Conservation (phyloP, 2,888 invertebrate genomes). For the Acanthopleura granulata region DNA sequence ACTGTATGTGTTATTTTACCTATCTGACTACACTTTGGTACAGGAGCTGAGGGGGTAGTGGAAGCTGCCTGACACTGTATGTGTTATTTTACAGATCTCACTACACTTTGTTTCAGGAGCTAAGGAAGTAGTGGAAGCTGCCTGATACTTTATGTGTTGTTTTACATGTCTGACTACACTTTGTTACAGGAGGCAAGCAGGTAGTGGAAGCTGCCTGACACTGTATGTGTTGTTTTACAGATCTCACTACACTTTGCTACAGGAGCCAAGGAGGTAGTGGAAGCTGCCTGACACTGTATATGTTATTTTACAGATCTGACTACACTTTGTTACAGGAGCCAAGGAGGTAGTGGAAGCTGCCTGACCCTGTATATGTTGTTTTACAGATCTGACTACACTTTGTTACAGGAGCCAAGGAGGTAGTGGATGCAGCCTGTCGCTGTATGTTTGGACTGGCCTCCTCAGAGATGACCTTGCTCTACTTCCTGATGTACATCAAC, state of each 20-base stretch:
- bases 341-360: conserved; percentile 50
- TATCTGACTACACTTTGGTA: too few relatives aligned
- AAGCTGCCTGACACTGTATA: too few relatives aligned
- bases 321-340: conserved; percentile 31
- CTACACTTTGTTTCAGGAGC: conserved; percentile 31
- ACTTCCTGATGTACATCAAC: conserved; percentile 53
- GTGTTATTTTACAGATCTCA: neutral
- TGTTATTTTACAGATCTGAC: neutral
- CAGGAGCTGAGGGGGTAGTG: too few relatives aligned
- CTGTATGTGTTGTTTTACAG: conserved; percentile 57
- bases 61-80: too few relatives aligned
- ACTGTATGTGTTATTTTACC: too few relatives aligned
- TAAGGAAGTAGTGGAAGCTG: conserved; percentile 45
- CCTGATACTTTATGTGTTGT: conserved; percentile 27
- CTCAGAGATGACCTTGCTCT: conserved; percentile 55
- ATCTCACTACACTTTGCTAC: too few relatives aligned
- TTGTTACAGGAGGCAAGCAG: conserved; percentile 37
- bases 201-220: conserved; percentile 50
- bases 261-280: too few relatives aligned
- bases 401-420: conserved; percentile 38
- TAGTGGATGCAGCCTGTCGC: conserved; percentile 50
- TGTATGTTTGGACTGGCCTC: conserved; percentile 58
- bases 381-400: conserved; percentile 27
- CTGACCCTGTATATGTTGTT: conserved; percentile 57
- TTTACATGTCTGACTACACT: too few relatives aligned